Evolutionary conservation across 2,113 vertebrate genomes (phyloP), one percentile per base, ranked within the genome.

Genomic region (Microtus pennsylvanicus): DNA sequence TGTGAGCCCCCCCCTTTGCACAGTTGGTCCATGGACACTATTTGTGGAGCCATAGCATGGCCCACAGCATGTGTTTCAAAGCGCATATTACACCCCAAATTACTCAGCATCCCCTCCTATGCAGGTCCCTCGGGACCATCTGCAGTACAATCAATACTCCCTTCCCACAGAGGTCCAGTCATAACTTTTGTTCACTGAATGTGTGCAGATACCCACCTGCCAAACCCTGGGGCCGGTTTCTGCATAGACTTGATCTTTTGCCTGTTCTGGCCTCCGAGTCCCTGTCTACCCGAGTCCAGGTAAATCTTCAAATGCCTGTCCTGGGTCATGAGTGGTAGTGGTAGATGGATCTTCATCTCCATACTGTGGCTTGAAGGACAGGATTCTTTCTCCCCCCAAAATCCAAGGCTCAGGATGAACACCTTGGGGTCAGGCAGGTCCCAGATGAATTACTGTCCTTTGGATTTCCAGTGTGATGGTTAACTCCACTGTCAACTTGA

Each of bases 11-110:
- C 35, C 22, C 55, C 21, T 16, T 8, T 33, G 47, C 17, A 10
- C 9, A 0, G 28, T 19, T 24, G 19, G 28, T 50, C 22, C 47
- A 26, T 4, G 0, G 58, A 28, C 1, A 22, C 2, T 14, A 0
- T 85, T 35, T 50, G 26, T 5, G 13, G 14, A 63, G 1, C 76
- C 11, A 26, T 13, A 17, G 16, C 52, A 58, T 55, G 33, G 11
- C 3, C n/a, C 5, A 6, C 12, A 28, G 11, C 3, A 19, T 26
- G 26, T 9, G 3, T 7, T 50, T 72, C 55, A 38, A 86, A 69
- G 45, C 21, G 21, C 38, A 1, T 14, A 13, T 50, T 45, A 35
- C 28, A 58, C 22, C 1, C 0, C 11, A 9, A 47, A 52, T 22
- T 35, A 35, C 38, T 91, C 58, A n/a, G 7, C 19, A 7, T 4